Percentiles rank a stretch among this genome's conserved stretches.
Evolutionary conservation across 2,888 invertebrate species (phyloP).

Genomic region (Trichopoda pennipes): DNA sequence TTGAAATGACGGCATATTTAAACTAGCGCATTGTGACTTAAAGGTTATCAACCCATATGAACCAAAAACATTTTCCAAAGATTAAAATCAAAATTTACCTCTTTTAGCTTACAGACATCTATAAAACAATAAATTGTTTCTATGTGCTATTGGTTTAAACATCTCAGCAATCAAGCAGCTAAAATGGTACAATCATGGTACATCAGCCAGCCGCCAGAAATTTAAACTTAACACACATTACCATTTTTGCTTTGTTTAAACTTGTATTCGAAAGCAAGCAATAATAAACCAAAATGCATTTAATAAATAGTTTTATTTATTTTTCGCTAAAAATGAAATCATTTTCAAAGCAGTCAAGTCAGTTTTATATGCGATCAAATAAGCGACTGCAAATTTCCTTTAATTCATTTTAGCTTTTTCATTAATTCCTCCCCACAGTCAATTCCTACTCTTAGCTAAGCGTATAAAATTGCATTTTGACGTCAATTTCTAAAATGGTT

Average conservation of each 20-base stretch:
- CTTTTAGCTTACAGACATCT: not conserved
- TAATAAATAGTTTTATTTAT: constrained; percentile 13
- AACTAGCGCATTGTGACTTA: not conserved
- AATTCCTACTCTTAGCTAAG: not conserved
- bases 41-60: no score
- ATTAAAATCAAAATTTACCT: constrained; percentile 14
- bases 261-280: not conserved
- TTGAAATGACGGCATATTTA: not conserved
- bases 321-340: not conserved
- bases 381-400: not conserved
- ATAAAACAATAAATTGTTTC: constrained; percentile 25
- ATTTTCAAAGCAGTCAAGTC: not conserved
- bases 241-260: not conserved
- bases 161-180: not conserved
- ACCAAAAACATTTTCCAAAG: no score
- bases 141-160: not conserved
- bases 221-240: not conserved
- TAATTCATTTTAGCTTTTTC: not conserved
- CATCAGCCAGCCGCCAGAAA: not conserved
- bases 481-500: constrained; percentile 7
- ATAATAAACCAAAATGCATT: constrained; percentile 4
- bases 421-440: not conserved
- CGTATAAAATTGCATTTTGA: constrained; percentile 8
- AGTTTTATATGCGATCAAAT: not conserved
- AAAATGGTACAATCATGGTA: not conserved